Percentiles rank a stretch among this genome's conserved stretches.
Conservation (phyloP, 1,140 invertebrate genomes). For the Brachionus sp. region DNA sequence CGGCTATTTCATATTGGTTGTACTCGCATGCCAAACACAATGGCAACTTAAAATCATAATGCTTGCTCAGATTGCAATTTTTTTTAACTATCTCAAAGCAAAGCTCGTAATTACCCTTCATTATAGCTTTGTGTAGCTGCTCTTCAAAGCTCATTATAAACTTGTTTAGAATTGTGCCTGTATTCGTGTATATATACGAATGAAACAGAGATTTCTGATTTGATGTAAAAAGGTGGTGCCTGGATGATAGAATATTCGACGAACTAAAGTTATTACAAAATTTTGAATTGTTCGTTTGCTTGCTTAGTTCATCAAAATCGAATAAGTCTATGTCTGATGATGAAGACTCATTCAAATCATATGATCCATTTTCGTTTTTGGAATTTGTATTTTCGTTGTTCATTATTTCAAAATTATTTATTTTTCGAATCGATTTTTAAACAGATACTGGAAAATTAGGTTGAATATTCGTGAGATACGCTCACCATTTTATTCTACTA, state of each 20-base stretch:
- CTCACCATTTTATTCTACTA: background rate
- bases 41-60: background rate
- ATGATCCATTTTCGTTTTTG: background rate
- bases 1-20: slow-evolving; percentile 43
- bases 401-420: background rate
- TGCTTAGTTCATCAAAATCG: slow-evolving; percentile 14
- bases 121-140: slow-evolving; percentile 25
- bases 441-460: background rate
- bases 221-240: slow-evolving; percentile 7
- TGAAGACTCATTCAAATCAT: background rate
- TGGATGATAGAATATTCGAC: slow-evolving; percentile 16
- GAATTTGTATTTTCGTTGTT: background rate
- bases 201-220: slow-evolving; percentile 25
- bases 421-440: background rate
- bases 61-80: background rate
- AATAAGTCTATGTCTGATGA: background rate
- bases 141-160: slow-evolving; percentile 42
- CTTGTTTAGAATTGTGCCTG: slow-evolving; percentile 42
- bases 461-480: background rate
- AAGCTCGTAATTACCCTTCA: slow-evolving; percentile 1
- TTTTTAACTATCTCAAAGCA: slow-evolving; percentile 12
- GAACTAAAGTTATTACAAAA: slow-evolving; percentile 22
- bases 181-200: slow-evolving; percentile 35
- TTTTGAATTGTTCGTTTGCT: background rate
- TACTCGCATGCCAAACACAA: slow-evolving; percentile 43